phyloP scores from a whole-genome alignment of 2,113 vertebrate species.

The Scomber scombrus region DNA sequence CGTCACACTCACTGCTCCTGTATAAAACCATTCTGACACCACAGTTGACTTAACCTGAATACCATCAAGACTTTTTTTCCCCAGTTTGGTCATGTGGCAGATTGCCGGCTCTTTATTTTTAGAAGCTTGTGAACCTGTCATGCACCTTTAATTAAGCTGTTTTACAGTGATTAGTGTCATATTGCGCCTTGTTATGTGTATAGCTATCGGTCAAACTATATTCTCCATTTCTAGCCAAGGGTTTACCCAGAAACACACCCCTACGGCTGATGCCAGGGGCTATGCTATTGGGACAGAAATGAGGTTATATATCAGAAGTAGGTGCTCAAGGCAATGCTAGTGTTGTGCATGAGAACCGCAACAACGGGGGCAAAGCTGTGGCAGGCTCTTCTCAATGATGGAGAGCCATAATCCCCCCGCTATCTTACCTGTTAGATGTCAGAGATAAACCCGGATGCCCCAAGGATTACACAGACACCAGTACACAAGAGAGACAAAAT shows the following conservation, averaged over 20 bases:
- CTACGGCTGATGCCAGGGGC: constrained; percentile 38
- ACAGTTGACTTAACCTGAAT: background rate
- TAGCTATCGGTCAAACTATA: background rate
- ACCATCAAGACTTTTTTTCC: background rate
- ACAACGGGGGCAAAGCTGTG: constrained; percentile 42
- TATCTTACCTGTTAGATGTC: constrained; percentile 71
- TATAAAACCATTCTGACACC: constrained; percentile 1
- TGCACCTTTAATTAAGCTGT: background rate
- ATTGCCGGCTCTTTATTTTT: too few relatives aligned
- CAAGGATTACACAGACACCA: constrained; percentile 60
- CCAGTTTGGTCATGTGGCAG: background rate
- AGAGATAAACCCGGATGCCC: constrained; percentile 65
- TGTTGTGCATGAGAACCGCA: constrained; percentile 24
- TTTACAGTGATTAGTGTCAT: background rate
- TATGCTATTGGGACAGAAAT: constrained; percentile 2
- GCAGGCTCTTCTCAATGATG: constrained; percentile 49
- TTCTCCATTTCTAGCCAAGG: constrained; percentile 14
- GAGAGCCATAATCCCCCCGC: constrained; percentile 63
- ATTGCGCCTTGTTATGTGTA: background rate
- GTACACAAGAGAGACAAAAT: constrained; percentile 42
- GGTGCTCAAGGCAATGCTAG: constrained; percentile 13
- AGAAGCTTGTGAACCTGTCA: background rate
- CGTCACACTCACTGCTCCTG: background rate
- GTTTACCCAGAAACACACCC: background rate
- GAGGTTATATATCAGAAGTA: background rate